A percentile compares a stretch with the other conserved stretches of the same genome.
Conservation (phyloP, 2,113 vertebrate genomes). For the Oceanodroma tethys region DNA sequence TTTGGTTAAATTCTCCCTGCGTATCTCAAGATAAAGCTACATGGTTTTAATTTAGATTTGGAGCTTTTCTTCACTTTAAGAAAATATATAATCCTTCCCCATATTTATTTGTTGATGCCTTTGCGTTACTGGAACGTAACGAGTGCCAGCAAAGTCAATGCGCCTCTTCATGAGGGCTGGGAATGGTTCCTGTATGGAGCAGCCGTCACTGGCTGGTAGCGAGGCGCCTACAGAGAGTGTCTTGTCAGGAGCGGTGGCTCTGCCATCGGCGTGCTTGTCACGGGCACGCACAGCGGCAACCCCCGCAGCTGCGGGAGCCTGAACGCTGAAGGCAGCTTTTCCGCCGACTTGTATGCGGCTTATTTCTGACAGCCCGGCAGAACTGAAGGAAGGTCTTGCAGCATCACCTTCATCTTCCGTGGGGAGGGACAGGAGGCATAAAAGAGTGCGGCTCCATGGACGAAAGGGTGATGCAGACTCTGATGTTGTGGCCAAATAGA, state of each 20-base stretch:
- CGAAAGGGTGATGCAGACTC: not conserved
- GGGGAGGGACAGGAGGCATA: not conserved
- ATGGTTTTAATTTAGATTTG: not conserved
- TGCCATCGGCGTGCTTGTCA: not conserved
- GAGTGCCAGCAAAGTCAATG: not conserved
- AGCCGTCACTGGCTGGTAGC: not conserved
- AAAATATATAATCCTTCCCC: not conserved
- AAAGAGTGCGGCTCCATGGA: accelerated
- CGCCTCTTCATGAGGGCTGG: not conserved
- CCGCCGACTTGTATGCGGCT: accelerated
- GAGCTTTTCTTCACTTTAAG: not conserved
- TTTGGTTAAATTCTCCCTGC: not conserved
- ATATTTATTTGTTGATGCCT: not conserved
- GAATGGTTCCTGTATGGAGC: accelerated
- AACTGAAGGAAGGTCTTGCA: not conserved
- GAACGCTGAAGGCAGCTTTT: not conserved
- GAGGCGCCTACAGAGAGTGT: not conserved
- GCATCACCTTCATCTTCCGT: accelerated
- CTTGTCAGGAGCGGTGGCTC: not conserved
- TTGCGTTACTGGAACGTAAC: accelerated
- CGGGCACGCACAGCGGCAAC: not conserved
- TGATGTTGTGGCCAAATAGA: not conserved
- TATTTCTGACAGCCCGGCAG: not conserved
- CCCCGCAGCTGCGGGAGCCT: not conserved
- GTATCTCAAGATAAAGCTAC: not conserved